Percentiles rank a stretch among this genome's conserved stretches.
These are phyloP conservation scores for Sebastes goodei DNA, from an alignment of 2,797 vertebrate genomes.

Conservation along the genomic window DNA sequence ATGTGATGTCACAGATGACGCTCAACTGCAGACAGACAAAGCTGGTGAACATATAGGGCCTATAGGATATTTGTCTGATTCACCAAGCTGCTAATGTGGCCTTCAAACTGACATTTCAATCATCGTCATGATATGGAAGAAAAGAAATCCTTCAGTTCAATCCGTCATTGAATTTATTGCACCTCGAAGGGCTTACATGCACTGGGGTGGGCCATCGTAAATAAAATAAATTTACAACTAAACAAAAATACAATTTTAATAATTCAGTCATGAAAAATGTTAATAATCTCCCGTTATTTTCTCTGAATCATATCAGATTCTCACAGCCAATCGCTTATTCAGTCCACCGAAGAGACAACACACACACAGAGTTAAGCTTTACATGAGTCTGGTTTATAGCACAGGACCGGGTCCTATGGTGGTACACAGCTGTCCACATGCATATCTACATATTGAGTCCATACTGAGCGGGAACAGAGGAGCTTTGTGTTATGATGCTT, in stretches of 20 bases:
- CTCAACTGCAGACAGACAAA: background rate
- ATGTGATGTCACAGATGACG: background rate
- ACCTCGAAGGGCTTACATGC: constrained; percentile 98
- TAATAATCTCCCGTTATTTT: constrained; percentile 73
- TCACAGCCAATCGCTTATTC: constrained; percentile 87
- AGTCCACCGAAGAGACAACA: constrained; percentile 88
- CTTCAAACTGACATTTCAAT: background rate
- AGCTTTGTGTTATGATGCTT: constrained; percentile 7
- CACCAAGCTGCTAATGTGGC: background rate
- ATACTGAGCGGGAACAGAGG: constrained; percentile 14
- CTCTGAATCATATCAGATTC: constrained; percentile 84
- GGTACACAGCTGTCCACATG: constrained; percentile 83
- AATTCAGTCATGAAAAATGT: constrained; percentile 84
- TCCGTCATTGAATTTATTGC: constrained; percentile 99
- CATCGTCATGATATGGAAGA: background rate
- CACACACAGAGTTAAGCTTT: constrained; percentile 81
- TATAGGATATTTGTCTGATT: background rate
- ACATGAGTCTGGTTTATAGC: constrained; percentile 67
- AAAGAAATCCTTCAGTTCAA: constrained; percentile 70
- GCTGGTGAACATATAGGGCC: background rate
- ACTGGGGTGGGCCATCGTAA: constrained; percentile 85
- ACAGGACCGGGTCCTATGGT: constrained; percentile 62
- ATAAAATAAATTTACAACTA: constrained; percentile 92
- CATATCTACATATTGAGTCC: constrained; percentile 47
- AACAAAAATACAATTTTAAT: constrained; percentile 92